A percentile compares a stretch with the other conserved stretches of the same genome.
Conservation (phyloP, 2,113 vertebrate species). For the Pelecanus crispus region DNA sequence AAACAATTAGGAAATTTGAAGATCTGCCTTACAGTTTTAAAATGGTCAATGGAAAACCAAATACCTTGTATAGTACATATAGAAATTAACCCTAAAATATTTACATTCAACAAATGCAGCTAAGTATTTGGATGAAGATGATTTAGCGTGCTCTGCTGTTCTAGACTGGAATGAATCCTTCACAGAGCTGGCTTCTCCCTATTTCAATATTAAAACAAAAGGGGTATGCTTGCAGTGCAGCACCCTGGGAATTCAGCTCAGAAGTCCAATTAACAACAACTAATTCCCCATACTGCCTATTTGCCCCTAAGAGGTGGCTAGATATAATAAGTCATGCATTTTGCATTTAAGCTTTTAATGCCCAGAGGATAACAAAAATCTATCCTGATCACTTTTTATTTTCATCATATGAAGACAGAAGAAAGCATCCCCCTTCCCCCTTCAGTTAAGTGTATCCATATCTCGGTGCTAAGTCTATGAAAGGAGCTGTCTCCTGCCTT, state of each 20-base stretch:
- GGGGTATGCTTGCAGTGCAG: constrained; percentile 58
- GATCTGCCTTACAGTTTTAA: background rate
- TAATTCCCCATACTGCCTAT: constrained; percentile 70
- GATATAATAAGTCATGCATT: constrained; percentile 66
- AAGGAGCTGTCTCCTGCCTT: background rate
- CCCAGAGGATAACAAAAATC: constrained; percentile 71
- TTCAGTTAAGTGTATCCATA: constrained; percentile 25
- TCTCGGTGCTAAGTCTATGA: background rate
- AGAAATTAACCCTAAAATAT: background rate
- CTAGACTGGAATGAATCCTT: constrained; percentile 16
- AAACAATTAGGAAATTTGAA: background rate
- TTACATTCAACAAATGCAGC: background rate
- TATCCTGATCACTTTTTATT: constrained; percentile 73
- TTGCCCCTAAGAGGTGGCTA: constrained; percentile 57
- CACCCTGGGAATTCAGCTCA: constrained; percentile 71
- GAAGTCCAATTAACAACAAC: constrained; percentile 78
- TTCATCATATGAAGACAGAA: constrained; percentile 62
- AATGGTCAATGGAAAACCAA: background rate
- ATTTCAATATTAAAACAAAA: constrained; percentile 75
- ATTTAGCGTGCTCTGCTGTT: constrained; percentile 8
- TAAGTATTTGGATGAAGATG: constrained; percentile 14
- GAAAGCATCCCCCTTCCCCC: constrained; percentile 39
- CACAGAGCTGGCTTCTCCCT: constrained; percentile 35
- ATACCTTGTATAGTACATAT: background rate
- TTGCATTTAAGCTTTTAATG: constrained; percentile 71